A percentile compares a stretch with the other conserved stretches of the same genome.
These are phyloP conservation scores for Lomographa bimaculata DNA, from an alignment of 2,888 invertebrate species.

Conservation along the genomic window DNA sequence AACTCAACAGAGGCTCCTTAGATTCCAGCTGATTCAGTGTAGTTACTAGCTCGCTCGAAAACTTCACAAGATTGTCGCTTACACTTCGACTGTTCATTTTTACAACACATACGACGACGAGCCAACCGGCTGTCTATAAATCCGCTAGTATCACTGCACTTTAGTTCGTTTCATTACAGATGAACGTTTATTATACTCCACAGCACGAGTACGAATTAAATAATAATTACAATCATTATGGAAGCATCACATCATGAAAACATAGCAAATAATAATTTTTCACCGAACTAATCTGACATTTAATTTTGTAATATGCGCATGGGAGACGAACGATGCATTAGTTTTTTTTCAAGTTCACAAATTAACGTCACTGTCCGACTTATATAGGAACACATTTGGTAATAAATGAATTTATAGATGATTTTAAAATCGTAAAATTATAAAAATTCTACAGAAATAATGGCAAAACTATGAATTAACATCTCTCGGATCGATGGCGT, in stretches of 20 bases:
- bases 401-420: no score
- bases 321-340: conserved; percentile 67
- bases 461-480: conserved; percentile 49
- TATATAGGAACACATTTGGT: conserved; percentile 53
- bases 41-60: conserved; percentile 66
- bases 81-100: conserved; percentile 80
- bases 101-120: conserved; percentile 52
- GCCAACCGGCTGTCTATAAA: conserved; percentile 74
- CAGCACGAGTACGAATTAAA: background rate
- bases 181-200: no score
- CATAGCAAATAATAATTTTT: conserved; percentile 52
- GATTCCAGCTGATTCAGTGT: conserved; percentile 69
- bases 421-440: conserved; percentile 26
- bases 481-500: conserved; percentile 63
- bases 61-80: conserved; percentile 79
- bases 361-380: conserved; percentile 34
- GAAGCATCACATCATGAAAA: conserved; percentile 65
- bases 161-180: conserved; percentile 71
- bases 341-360: conserved; percentile 38
- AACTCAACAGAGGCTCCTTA: conserved; percentile 83
- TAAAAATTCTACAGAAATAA: no score
- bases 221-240: conserved; percentile 11
- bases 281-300: conserved; percentile 64
- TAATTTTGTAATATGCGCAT: conserved; percentile 76
- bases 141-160: conserved; percentile 46